Evolutionary conservation across 1,140 invertebrate species (phyloP).

Genomic region (Diachasma alloeum): DNA sequence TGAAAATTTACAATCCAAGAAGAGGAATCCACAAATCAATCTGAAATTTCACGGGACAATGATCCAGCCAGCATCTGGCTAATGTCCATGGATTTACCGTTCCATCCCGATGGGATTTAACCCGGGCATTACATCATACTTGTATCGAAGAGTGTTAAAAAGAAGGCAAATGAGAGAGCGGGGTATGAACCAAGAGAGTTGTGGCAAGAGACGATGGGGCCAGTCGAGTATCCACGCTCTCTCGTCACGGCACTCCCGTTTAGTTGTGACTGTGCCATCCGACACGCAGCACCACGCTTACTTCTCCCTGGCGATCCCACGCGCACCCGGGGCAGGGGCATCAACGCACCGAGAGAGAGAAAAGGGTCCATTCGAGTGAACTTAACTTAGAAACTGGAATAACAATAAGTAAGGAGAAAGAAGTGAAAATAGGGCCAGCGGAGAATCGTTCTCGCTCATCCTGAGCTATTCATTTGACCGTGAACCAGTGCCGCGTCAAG

Average conservation of each 20-base stretch:
- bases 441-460: slow-evolving; percentile 12
- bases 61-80: slow-evolving; percentile 35
- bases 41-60: slow-evolving; percentile 33
- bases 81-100: neutral
- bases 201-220: neutral
- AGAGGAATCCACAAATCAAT: neutral
- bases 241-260: slow-evolving; percentile 1
- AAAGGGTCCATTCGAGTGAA: neutral
- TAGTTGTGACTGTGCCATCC: slow-evolving; percentile 26
- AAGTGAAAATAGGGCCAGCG: neutral
- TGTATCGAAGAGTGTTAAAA: neutral
- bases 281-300: slow-evolving; percentile 4
- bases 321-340: slow-evolving; percentile 1
- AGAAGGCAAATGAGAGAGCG: neutral
- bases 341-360: neutral
- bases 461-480: slow-evolving; percentile 34
- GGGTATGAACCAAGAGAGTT: neutral
- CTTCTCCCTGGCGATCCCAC: slow-evolving; percentile 30
- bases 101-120: neutral
- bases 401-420: slow-evolving; percentile 11
- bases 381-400: neutral
- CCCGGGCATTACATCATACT: neutral
- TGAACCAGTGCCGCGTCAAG: slow-evolving; percentile 31
- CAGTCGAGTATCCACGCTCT: neutral
- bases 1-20: no score